These are phyloP conservation scores for Eulemur mongoz DNA, from an alignment of 2,797 vertebrate genomes.

Conservation along the genomic window DNA sequence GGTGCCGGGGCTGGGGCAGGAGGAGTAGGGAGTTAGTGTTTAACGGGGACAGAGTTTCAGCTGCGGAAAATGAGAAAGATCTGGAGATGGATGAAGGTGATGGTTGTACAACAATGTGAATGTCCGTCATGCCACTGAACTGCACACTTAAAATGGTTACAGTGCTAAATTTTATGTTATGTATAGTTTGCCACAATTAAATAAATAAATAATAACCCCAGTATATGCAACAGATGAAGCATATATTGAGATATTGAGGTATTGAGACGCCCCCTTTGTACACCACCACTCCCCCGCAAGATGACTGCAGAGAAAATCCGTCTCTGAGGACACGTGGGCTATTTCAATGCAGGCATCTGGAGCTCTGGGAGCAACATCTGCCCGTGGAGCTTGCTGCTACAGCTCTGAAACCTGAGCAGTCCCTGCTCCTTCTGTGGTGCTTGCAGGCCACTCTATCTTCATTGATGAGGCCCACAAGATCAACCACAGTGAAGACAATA, in stretches of 20 bases:
- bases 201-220: not conserved
- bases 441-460: not conserved
- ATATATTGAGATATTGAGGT: not conserved
- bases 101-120: not conserved
- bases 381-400: not conserved
- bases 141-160: not conserved
- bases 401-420: not conserved
- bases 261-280: not conserved
- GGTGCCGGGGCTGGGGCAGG: not conserved
- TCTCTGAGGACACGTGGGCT: not conserved
- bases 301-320: not conserved
- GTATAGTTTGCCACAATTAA: not conserved
- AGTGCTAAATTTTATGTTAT: not conserved
- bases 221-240: not conserved
- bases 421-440: not conserved
- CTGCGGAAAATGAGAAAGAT: not conserved
- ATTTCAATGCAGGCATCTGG: not conserved
- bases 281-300: too few species aligned
- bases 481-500: not conserved
- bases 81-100: not conserved
- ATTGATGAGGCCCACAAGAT: not conserved
- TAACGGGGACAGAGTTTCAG: not conserved
- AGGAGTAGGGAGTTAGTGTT: not conserved
- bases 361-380: not conserved
- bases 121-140: not conserved